These are phyloP conservation scores for Pelodytes ibericus DNA, from an alignment of 2,797 vertebrate species.

Conservation along the genomic window DNA sequence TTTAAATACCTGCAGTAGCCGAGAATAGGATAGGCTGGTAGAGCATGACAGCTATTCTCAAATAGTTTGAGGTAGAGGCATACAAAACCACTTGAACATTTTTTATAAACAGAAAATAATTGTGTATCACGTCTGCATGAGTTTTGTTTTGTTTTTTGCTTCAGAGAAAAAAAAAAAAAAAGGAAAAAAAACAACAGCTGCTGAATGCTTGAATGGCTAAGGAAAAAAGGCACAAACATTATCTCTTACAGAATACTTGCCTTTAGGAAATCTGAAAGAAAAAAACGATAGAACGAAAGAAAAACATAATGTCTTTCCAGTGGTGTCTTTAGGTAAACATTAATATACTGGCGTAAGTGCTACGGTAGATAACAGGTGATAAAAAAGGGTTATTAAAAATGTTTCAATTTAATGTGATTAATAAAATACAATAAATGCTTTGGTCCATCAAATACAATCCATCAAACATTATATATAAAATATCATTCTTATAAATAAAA, in stretches of 20 bases:
- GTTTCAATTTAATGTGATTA: no score
- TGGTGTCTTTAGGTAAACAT: background rate
- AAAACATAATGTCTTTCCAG: background rate
- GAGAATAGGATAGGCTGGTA: conserved; percentile 31
- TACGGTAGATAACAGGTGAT: no score
- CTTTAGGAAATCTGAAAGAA: background rate
- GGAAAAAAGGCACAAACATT: background rate
- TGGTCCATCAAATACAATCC: no score
- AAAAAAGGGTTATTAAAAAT: no score
- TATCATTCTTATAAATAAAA: no score
- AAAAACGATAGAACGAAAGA: no score
- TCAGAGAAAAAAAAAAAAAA: no score
- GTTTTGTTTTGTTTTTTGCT: conserved; percentile 1
- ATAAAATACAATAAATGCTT: no score
- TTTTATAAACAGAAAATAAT: conserved; percentile 45
- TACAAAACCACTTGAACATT: conserved; percentile 15
- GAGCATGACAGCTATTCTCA: background rate
- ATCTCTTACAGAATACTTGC: conserved; percentile 9
- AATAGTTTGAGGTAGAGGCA: conserved; percentile 15
- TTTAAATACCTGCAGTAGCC: conserved; percentile 31
- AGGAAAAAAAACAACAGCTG: conserved; percentile 17
- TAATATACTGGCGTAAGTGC: no score
- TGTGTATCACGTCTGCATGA: background rate
- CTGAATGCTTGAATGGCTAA: conserved; percentile 7
- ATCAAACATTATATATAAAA: no score